Evolutionary conservation across 64 coral and sea anemone species (phyloP).

Genomic region (Hydrozoanthus tunicans): DNA sequence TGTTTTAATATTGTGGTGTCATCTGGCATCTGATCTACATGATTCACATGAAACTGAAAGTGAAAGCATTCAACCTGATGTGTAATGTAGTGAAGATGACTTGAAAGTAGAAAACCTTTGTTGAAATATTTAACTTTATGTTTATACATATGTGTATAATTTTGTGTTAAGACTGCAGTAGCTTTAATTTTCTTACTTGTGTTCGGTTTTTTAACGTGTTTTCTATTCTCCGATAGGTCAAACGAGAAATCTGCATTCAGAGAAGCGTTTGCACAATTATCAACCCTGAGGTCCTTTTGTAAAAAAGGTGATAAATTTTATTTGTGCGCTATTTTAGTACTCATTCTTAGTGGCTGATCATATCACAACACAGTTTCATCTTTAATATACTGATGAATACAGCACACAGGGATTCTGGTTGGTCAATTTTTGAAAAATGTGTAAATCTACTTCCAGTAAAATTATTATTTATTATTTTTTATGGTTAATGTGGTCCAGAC

Average conservation of each 20-base stretch:
- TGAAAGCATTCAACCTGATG: background rate
- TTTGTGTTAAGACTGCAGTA: background rate
- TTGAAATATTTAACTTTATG: slow-evolving; percentile 6
- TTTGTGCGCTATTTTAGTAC: too few species aligned
- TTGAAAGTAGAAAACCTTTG: background rate
- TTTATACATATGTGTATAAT: background rate
- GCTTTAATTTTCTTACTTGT: too few species aligned
- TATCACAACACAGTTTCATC: too few species aligned
- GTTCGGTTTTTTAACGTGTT: too few species aligned
- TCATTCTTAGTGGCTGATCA: too few species aligned
- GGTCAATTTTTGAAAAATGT: background rate
- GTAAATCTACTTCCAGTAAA: slow-evolving; percentile 15
- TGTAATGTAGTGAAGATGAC: background rate
- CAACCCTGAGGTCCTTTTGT: slow-evolving; percentile 49
- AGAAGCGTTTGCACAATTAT: slow-evolving; percentile 40
- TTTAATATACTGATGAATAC: too few species aligned
- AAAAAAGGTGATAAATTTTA: slow-evolving; percentile 31
- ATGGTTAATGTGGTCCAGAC: too few species aligned
- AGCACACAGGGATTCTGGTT: too few species aligned
- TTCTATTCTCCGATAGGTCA: background rate
- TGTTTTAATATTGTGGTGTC: background rate
- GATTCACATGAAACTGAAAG: slow-evolving; percentile 16
- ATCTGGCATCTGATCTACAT: slow-evolving; percentile 6
- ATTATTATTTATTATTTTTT: slow-evolving; percentile 6
- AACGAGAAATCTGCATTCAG: background rate